A percentile compares a stretch with the other conserved stretches of the same genome.
phyloP scores from a whole-genome alignment of 2,113 vertebrate species.

The Scolopax mira region DNA sequence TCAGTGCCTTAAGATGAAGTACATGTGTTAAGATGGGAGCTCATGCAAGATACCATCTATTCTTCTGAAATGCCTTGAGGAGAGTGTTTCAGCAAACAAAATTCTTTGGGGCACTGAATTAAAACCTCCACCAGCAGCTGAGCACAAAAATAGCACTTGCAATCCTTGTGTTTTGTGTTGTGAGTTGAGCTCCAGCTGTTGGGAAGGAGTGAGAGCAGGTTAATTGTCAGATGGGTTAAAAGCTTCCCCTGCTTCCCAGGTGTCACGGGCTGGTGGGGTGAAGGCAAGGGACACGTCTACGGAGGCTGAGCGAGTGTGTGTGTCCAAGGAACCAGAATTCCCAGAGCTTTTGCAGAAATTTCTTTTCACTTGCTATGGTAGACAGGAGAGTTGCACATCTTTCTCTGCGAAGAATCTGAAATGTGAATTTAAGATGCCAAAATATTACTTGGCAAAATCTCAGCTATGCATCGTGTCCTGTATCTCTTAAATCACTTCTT shows the following conservation, averaged over 20 bases:
- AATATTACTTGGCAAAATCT: not conserved
- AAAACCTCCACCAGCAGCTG: not conserved
- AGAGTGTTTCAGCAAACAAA: not conserved
- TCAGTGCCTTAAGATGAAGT: not conserved
- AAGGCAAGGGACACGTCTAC: accelerated
- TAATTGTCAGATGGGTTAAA: not conserved
- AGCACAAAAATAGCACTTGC: not conserved
- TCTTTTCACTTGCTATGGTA: not conserved
- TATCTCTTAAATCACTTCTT: not conserved
- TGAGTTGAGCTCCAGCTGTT: not conserved
- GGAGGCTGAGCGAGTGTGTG: not conserved
- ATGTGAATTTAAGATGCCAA: not conserved
- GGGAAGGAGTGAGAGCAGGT: not conserved
- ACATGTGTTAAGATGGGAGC: not conserved
- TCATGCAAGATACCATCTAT: not conserved
- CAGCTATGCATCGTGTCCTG: not conserved
- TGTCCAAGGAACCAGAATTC: not conserved
- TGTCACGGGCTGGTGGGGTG: not conserved
- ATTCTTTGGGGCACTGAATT: not conserved
- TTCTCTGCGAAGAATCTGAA: not conserved
- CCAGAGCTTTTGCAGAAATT: not conserved
- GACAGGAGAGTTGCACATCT: not conserved
- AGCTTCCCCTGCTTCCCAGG: not conserved
- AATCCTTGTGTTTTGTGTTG: not conserved
- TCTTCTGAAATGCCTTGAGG: not conserved